Evolutionary conservation across 2,888 invertebrate genomes (phyloP).

Genomic region (Xylophagus ater): DNA sequence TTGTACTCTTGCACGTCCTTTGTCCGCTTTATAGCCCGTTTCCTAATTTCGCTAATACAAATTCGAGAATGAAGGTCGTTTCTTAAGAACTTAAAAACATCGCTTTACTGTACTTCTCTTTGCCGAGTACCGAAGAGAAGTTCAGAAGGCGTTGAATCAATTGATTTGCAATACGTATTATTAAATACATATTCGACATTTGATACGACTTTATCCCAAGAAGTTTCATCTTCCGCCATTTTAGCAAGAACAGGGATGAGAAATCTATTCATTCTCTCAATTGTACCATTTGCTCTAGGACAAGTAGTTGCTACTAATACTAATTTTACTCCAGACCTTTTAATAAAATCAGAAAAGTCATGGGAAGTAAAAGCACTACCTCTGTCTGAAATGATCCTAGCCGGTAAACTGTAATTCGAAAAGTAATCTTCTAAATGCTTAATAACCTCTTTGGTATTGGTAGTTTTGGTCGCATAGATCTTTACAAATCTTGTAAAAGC

Average conservation of each 20-base stretch:
- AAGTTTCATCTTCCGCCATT: background rate
- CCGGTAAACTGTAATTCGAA: background rate
- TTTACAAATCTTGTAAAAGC: slow-evolving; percentile 1
- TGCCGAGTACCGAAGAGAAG: slow-evolving; percentile 23
- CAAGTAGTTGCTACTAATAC: slow-evolving; percentile 21
- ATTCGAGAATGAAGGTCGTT: too few species aligned
- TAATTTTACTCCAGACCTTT: slow-evolving; percentile 17
- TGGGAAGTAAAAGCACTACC: slow-evolving; percentile 1
- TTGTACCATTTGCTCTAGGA: slow-evolving; percentile 24
- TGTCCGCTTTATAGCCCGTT: too few species aligned
- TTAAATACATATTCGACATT: background rate
- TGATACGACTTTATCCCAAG: slow-evolving; percentile 3
- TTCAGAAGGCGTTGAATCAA: slow-evolving; percentile 21
- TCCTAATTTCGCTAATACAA: too few species aligned
- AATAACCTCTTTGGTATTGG: slow-evolving; percentile 15
- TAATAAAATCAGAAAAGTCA: slow-evolving; percentile 16
- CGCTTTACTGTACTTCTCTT: slow-evolving; percentile 13
- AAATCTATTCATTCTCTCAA: background rate
- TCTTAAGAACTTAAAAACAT: too few species aligned
- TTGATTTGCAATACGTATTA: slow-evolving; percentile 18
- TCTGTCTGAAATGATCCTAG: background rate
- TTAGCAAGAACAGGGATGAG: background rate
- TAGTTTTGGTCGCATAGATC: background rate
- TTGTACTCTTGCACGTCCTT: too few species aligned
- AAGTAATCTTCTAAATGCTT: background rate